A percentile compares a stretch with the other conserved stretches of the same genome.
These are phyloP conservation scores for Armadillidium nasatum DNA, from an alignment of 1,140 invertebrate genomes.

Conservation along the genomic window DNA sequence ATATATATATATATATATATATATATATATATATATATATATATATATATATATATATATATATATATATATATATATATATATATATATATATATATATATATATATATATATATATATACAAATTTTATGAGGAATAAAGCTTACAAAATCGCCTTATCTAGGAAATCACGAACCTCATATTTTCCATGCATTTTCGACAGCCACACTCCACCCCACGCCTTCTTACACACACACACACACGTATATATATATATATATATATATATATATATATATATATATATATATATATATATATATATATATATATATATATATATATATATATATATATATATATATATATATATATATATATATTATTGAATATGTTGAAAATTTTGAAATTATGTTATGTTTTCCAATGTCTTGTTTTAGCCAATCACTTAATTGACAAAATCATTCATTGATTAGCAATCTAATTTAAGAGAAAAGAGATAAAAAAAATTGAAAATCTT, in stretches of 20 bases:
- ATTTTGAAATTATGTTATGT: neutral
- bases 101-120: neutral
- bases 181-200: too few relatives aligned
- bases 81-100: conserved; percentile 12
- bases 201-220: too few relatives aligned
- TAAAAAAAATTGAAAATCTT: neutral
- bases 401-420: neutral
- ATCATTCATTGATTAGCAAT: too few relatives aligned
- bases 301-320: conserved; percentile 21
- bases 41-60: neutral
- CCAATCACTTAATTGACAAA: too few relatives aligned
- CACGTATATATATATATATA: neutral
- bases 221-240: neutral
- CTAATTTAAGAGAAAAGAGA: too few relatives aligned
- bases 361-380: neutral
- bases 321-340: conserved; percentile 18
- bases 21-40: too few relatives aligned
- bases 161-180: too few relatives aligned
- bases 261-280: conserved; percentile 16
- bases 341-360: neutral
- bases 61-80: conserved; percentile 20
- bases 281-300: conserved; percentile 5
- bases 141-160: too few relatives aligned
- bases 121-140: neutral
- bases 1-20: too few relatives aligned